Evolutionary conservation across 64 coral and sea anemone genomes (phyloP), one percentile per base, ranked within the genome.

Genomic region (Astreopora myriophthalma): DNA sequence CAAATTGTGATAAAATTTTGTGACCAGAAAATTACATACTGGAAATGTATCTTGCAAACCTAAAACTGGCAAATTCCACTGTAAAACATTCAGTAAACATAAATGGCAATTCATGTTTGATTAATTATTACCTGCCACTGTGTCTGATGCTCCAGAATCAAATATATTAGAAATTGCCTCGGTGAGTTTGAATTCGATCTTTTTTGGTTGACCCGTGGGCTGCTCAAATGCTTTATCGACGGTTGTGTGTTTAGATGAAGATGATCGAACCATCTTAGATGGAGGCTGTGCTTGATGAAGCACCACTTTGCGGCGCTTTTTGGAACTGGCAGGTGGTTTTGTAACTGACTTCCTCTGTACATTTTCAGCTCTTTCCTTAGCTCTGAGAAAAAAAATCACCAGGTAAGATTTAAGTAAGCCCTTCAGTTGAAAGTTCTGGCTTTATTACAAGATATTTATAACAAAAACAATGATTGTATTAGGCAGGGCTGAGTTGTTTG

Each of bases 101-200:
- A n/a, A n/a, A n/a, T n/a, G n/a, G n/a, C n/a, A n/a, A n/a, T n/a
- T n/a, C n/a, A n/a, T n/a, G n/a, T n/a, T n/a, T n/a, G n/a, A n/a
- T n/a, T n/a, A n/a, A n/a, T n/a, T n/a, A n/a, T 83, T 64, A 83
- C 86, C 66, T 65, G 16, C 32, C 40, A 31, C 14, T 19, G 42
- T 23, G 57, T 7, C 24, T 3, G 80, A 73, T 40, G 90, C 81
- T 60, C 74, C 94, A 51, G 82, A 83, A 27, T 99, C 97, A 94
- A 99, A 99, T 74, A 99, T 96, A 28, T 91, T 88, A 26, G 97
- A 92, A 27, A 98, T 95, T 1, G 93, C 86, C 73, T 99, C 94
- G 2, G 80, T 90, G 22, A 99, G 83, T 60, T 96, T 96, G 55
- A 99, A 93, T 52, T 80, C 97, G 48, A 99, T 99, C 76, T 93